Evolutionary conservation across 2,888 invertebrate species (phyloP), one percentile per base, ranked within the genome.

Genomic region (Epinotia bilunana): DNA sequence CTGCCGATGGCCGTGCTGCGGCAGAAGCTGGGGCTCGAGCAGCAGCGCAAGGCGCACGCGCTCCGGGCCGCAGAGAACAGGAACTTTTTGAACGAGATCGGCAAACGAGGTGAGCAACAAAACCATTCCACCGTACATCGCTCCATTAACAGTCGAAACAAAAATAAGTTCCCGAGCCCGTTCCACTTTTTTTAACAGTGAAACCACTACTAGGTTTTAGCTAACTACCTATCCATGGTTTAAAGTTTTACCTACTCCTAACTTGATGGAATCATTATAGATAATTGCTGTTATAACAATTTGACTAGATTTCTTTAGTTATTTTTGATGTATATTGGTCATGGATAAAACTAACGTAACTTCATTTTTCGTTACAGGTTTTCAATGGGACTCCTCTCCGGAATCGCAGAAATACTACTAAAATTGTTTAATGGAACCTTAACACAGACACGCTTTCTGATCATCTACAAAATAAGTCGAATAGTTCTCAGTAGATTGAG

Each of bases 1-100:
- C 96, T 97, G 93, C 97, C 98, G 3, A 93, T 98, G 94, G 97
- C 98, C 82, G 97, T 98, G 78, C 95, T 98, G 79, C 96, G 98
- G 73, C 96, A 98, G 88, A 95, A 97, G 82, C 95, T 98, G 71
- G 93, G 96, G 78, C 90, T 97, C 80, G 98, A 98, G 92, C 96
- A 97, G 83, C 97, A 97, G 77, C 95, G 98, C 82, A 96, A 97
- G 87, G 93, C 94, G 72, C 90, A 95, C 83, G 95, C 95, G 58
- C 95, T 95, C 80, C 95, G 96, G 78, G 93, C 91, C 0, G 89
- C 87, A 0, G 90, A 86, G 78, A 97, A 97, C 92, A 95, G 97
- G 78, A 95, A 96, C 84, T 95, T 96, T 84, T 91, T 97, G 78
- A 95, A 96, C 84, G 95, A 95, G 78, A 96, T 97, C 80, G 97